These are phyloP conservation scores for Drosophila pachea DNA, from an alignment of 1,140 invertebrate genomes.

Conservation along the genomic window DNA sequence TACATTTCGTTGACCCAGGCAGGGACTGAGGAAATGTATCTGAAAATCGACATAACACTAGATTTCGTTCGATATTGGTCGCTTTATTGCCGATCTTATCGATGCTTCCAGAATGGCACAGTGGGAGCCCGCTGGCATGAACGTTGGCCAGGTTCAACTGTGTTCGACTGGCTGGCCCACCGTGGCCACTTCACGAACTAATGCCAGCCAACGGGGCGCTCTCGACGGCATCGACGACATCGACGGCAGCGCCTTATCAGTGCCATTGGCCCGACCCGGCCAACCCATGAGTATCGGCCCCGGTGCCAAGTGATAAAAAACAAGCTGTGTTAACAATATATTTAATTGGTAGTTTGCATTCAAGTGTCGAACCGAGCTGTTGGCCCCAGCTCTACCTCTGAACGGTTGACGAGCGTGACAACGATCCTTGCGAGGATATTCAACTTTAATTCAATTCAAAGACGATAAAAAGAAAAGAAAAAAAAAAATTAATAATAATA, in stretches of 20 bases:
- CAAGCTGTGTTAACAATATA: constrained; percentile 73
- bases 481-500: too few species aligned
- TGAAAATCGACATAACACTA: too few species aligned
- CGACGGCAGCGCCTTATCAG: constrained; percentile 59
- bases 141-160: too few species aligned
- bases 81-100: constrained; percentile 33
- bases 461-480: not conserved
- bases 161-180: not conserved
- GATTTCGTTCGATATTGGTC: too few species aligned
- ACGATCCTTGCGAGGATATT: constrained; percentile 21
- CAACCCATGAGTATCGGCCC: constrained; percentile 24
- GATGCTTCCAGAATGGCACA: not conserved
- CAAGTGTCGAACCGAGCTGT: constrained; percentile 52
- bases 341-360: constrained; percentile 75
- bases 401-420: not conserved
- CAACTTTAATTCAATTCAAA: constrained; percentile 14
- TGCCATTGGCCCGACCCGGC: constrained; percentile 28
- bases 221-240: not conserved
- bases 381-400: constrained; percentile 13
- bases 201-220: constrained; percentile 31
- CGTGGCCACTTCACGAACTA: not conserved
- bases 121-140: not conserved
- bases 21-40: constrained; percentile 53
- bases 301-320: constrained; percentile 61
- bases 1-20: not conserved